Evolutionary conservation across 2,797 vertebrate genomes (phyloP).

Genomic region (Thalassophryne amazonica): DNA sequence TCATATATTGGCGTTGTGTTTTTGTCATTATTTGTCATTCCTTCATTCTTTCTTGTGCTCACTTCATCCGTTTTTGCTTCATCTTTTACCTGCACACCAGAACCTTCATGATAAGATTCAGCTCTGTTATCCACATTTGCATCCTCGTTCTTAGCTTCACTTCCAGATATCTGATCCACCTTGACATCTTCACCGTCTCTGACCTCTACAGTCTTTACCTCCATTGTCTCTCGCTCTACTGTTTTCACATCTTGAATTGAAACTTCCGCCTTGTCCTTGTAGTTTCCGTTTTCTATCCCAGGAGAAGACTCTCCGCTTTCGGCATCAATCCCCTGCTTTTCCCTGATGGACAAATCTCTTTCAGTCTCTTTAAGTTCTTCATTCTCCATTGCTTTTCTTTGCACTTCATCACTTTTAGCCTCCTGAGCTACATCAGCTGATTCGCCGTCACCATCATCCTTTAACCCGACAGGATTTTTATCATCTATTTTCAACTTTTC

Average conservation of each 20-base stretch:
- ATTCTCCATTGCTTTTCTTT: background rate
- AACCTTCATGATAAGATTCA: background rate
- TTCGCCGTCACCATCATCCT: constrained; percentile 3
- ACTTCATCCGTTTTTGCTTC: constrained; percentile 8
- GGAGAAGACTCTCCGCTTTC: constrained; percentile 50
- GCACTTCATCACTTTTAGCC: background rate
- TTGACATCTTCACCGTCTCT: constrained; percentile 5
- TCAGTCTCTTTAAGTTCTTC: constrained; percentile 12
- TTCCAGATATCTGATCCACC: background rate
- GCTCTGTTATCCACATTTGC: background rate
- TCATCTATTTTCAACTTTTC: constrained; percentile 11
- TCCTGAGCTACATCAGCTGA: constrained; percentile 2
- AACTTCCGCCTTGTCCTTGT: background rate
- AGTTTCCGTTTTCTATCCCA: background rate
- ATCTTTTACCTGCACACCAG: constrained; percentile 11
- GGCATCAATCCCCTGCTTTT: constrained; percentile 30
- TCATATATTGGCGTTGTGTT: background rate
- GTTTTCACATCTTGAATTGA: background rate
- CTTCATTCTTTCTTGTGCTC: background rate
- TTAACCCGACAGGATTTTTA: constrained; percentile 19
- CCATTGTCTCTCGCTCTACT: constrained; percentile 4
- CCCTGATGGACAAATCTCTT: background rate
- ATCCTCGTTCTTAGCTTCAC: background rate
- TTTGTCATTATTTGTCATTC: constrained; percentile 26
- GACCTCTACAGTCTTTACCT: background rate